Conservation (phyloP, 2,113 vertebrate genomes). For the Percopsis transmontana region DNA sequence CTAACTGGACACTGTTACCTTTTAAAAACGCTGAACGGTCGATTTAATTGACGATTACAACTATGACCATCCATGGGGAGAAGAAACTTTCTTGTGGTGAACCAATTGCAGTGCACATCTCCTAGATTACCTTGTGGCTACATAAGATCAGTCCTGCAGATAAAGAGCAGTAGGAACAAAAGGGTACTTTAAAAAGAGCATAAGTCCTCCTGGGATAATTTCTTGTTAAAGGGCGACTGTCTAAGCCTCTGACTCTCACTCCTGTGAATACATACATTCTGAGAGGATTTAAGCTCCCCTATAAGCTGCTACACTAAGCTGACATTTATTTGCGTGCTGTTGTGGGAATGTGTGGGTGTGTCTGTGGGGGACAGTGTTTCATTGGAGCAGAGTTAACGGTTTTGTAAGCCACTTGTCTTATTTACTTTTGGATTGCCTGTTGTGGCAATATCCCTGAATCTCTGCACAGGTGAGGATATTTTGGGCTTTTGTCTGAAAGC, state of each 20-base stretch:
- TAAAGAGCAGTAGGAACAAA: too few relatives aligned
- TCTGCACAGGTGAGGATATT: not conserved
- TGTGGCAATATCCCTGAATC: not conserved
- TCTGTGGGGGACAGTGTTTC: not conserved
- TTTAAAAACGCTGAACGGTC: too few relatives aligned
- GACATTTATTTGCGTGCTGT: not conserved
- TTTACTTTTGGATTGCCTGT: not conserved
- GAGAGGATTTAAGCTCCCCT: conserved; percentile 41
- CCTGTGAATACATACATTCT: conserved; percentile 8
- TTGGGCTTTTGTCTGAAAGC: not conserved
- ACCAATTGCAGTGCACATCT: too few relatives aligned
- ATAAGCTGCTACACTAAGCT: conserved; percentile 1
- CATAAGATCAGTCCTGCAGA: too few relatives aligned
- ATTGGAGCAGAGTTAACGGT: not conserved
- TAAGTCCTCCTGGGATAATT: conserved; percentile 6
- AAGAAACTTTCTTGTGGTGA: too few relatives aligned
- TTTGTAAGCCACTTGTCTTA: not conserved
- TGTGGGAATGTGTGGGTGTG: not conserved
- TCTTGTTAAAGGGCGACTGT: conserved; percentile 30
- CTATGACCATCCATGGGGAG: too few relatives aligned
- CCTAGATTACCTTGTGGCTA: too few relatives aligned
- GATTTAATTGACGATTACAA: too few relatives aligned
- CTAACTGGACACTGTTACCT: not conserved
- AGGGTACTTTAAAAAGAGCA: conserved; percentile 45
- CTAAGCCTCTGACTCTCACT: conserved; percentile 39